Base-by-base conservation (phyloP, 2,888 invertebrate species). In the Entomobrya proxima region DNA sequence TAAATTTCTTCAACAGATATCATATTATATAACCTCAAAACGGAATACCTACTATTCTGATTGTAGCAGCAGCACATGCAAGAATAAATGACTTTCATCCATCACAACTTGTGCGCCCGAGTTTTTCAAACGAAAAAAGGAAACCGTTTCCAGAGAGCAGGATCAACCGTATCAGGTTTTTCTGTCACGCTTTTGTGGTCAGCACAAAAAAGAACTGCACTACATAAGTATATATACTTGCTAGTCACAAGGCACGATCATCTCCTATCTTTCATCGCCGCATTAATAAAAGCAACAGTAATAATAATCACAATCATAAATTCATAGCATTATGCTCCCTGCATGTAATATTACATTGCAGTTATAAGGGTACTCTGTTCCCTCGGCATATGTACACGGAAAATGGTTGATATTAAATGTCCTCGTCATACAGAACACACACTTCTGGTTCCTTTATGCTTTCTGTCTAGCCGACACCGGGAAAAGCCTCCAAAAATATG, bases 171-270 rank as follows among this genome's bases (percentile, higher is more conserved):
- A 78, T 79, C 79, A 74, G 85, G 85, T 79, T 85, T 75, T 72
- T 47, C 79, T 79, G 85, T 85, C 85, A 85, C 79, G 78, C 78
- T 85, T 40, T 85, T 79, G 85, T 74, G 85, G 85, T 79, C 74
- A 84, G 52, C 55, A 61, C 75, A 61, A 13, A 30, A 61, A 32
- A 13, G n/a, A n/a, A n/a, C 4, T 30, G 27, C 27, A 27, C 30
- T 15, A 30, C 30, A 58, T 13, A 58, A 58, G 13, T n/a, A n/a
- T n/a, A n/a, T n/a, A n/a, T n/a, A n/a, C 44, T 64, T 78, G 30
- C 52, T 52, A 18, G 67, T 61, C 67, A 67, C 50, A 81, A 55
- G 47, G 75, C 58, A 61, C n/a, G 15, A 61, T 61, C 81, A 74
- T 81, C 72, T 72, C 21, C 77, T 67, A 75, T 74, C 72, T 52